phyloP scores from a whole-genome alignment of 2,888 invertebrate genomes.

The Athripsodes cinereus region DNA sequence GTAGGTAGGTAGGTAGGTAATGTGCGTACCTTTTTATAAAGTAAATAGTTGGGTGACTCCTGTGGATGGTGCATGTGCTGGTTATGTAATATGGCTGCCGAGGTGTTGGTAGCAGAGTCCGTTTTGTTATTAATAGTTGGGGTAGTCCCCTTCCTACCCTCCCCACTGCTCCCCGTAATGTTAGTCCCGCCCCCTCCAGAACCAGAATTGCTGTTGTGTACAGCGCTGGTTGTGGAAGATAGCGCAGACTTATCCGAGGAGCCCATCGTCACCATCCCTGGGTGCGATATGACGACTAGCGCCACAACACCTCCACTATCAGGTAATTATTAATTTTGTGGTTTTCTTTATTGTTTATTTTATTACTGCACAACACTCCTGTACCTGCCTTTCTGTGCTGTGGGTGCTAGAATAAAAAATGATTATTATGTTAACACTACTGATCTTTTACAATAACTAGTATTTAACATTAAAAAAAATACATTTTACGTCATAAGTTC shows the following conservation, averaged over 20 bases:
- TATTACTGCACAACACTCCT: too few species aligned
- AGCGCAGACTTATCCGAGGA: constrained; percentile 49
- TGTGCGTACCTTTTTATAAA: constrained; percentile 72
- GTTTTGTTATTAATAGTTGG: neutral
- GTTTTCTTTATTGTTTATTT: too few species aligned
- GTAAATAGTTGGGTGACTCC: constrained; percentile 82
- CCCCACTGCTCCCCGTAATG: neutral
- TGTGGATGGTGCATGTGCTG: constrained; percentile 39
- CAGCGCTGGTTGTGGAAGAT: constrained; percentile 48
- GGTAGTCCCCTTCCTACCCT: neutral
- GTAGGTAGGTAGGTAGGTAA: too few species aligned
- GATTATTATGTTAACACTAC: too few species aligned
- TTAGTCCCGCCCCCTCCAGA: constrained; percentile 2
- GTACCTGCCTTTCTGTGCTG: too few species aligned
- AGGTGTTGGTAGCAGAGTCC: neutral
- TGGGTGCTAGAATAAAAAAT: too few species aligned
- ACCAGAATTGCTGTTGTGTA: neutral
- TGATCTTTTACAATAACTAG: too few species aligned
- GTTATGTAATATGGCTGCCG: neutral
- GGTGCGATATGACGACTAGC: too few species aligned
- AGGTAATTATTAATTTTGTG: too few species aligned
- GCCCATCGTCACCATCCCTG: constrained; percentile 51
- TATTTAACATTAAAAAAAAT: too few species aligned
- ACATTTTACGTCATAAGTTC: too few species aligned
- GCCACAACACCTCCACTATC: neutral